Conservation (phyloP, 2,888 invertebrate species). For the Vandiemenella viatica region DNA sequence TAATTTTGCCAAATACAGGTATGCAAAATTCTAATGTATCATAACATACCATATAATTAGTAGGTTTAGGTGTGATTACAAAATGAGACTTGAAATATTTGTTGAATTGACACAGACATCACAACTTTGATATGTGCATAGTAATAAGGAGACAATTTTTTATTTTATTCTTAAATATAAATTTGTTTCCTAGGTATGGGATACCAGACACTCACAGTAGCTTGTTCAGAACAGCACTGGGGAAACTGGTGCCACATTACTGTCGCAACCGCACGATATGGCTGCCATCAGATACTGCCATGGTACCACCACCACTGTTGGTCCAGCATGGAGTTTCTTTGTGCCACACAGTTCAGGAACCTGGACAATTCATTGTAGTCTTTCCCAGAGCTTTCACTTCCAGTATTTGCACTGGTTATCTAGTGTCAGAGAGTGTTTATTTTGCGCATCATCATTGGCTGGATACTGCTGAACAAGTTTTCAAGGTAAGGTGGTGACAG, state of each 20-base stretch:
- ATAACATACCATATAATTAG: too few species aligned
- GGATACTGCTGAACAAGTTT: slow-evolving; percentile 50
- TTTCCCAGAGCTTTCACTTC: slow-evolving; percentile 82
- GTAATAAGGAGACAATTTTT: too few species aligned
- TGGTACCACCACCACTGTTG: slow-evolving; percentile 75
- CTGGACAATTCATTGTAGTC: slow-evolving; percentile 78
- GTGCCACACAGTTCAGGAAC: slow-evolving; percentile 64
- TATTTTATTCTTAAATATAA: too few species aligned
- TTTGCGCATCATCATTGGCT: slow-evolving; percentile 75
- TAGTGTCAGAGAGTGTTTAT: slow-evolving; percentile 82
- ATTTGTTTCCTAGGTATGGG: slow-evolving; percentile 59
- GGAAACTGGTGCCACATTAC: slow-evolving; percentile 61
- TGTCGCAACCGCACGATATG: slow-evolving; percentile 72
- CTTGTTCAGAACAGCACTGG: slow-evolving; percentile 59
- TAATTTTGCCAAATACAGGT: too few species aligned
- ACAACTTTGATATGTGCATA: too few species aligned
- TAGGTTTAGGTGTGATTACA: not conserved
- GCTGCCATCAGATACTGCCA: slow-evolving; percentile 82
- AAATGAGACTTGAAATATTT: slow-evolving; percentile 1
- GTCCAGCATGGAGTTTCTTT: slow-evolving; percentile 61
- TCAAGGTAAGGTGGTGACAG: slow-evolving; percentile 45
- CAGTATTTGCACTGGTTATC: slow-evolving; percentile 75
- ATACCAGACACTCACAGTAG: slow-evolving; percentile 64
- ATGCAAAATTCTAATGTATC: too few species aligned
- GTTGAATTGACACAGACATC: too few species aligned